Base-by-base conservation (phyloP, 2,888 invertebrate species). In the Ametastegia equiseti region DNA sequence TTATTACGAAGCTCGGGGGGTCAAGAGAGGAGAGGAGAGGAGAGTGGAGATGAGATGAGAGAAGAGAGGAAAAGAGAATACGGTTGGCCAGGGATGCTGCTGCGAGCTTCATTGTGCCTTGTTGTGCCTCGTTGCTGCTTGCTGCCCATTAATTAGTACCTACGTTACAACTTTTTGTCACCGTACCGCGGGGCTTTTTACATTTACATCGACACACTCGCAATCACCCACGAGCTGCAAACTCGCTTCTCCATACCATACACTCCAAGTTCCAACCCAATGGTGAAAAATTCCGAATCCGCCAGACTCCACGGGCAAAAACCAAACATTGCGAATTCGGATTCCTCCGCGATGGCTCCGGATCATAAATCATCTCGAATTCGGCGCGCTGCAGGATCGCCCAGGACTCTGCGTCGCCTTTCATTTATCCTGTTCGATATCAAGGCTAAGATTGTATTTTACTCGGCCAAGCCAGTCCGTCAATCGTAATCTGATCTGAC, bases 91-190 rank as follows among this genome's bases (percentile, higher is more conserved):
- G 45, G 30, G 71, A 45, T 45, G 45, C 27, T 45, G 45, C 27
- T 71, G 71, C 45, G 7, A 71, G 45, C 47, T 23, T 75, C 75
- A 75, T 75, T 75, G 75, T 75, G 75, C 75, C 75, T 75, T 36
- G 75, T 75, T 75, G 75, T 36, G 75, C 33, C 75, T 75, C 75
- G 75, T 75, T 75, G 75, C 75, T 71, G 71, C 19, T 42, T 27
- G 71, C 71, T 75, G 75, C 23, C 75, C 75, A 75, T 75, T 75
- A 75, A 75, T 75, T 75, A 75, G 75, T 75, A 75, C 75, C 75
- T 75, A 75, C 75, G 75, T 15, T 75, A 75, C 75, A 33, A 75
- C 75, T 75, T 75, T 75, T 75, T 75, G 75, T 75, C 75, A 75
- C 42, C 75, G 23, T 33, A 47, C 33, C 50, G 75, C 54, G 54